phyloP scores from a whole-genome alignment of 2,888 invertebrate species.

The Laothoe populi region DNA sequence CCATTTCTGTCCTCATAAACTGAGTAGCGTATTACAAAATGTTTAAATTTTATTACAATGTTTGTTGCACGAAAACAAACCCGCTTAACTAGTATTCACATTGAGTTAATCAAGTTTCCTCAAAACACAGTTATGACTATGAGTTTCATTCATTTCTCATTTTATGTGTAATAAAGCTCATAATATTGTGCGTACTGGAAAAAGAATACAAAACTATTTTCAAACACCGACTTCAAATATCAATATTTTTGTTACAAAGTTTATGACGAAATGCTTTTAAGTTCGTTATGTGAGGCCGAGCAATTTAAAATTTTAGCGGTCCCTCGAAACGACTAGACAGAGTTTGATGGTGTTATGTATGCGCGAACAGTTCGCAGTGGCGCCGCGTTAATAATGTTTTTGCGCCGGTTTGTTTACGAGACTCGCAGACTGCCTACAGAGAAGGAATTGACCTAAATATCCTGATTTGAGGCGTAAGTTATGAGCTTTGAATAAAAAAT shows the following conservation, averaged over 20 bases:
- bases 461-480: constrained; percentile 29
- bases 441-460: constrained; percentile 44
- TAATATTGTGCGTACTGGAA: background rate
- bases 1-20: too few relatives aligned
- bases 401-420: constrained; percentile 28
- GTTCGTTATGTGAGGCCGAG: background rate
- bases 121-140: too few relatives aligned
- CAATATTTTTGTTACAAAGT: constrained; percentile 27
- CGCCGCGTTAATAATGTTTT: constrained; percentile 21
- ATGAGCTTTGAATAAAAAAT: constrained; percentile 14
- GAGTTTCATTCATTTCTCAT: background rate
- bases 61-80: too few relatives aligned
- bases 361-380: constrained; percentile 12
- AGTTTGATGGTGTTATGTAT: constrained; percentile 18
- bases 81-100: too few relatives aligned
- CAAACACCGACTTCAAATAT: constrained; percentile 24
- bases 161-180: background rate
- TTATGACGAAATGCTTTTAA: constrained; percentile 23
- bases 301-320: constrained; percentile 3
- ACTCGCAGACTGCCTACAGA: constrained; percentile 20
- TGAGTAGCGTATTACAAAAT: too few relatives aligned
- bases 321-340: constrained; percentile 3
- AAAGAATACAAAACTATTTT: background rate
- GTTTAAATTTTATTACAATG: too few relatives aligned
- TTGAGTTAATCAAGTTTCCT: too few relatives aligned